Percentiles rank a stretch among this genome's conserved stretches.
Conservation (phyloP, 2,888 invertebrate genomes). For the Gryllus longicercus region DNA sequence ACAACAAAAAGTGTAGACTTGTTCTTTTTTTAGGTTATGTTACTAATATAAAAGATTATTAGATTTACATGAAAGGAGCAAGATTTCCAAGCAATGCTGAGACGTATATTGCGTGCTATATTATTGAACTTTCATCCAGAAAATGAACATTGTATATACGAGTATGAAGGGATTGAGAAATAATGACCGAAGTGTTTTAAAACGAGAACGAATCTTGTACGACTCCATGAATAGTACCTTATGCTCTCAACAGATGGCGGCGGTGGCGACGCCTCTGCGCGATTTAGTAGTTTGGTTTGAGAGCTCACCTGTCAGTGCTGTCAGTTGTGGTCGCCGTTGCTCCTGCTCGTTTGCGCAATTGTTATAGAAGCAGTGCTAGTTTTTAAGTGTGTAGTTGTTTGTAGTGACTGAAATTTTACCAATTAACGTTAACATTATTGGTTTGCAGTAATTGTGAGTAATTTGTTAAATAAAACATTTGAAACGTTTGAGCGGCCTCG, state of each 20-base stretch:
- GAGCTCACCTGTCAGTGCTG: conserved; percentile 34
- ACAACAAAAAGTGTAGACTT: background rate
- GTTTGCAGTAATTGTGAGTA: too few relatives aligned
- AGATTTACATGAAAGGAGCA: background rate
- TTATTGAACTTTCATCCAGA: too few relatives aligned
- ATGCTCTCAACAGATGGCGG: conserved; percentile 23
- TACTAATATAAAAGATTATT: background rate
- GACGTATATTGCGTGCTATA: too few relatives aligned
- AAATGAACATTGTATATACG: too few relatives aligned
- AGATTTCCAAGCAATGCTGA: background rate
- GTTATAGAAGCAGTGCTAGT: conserved; percentile 22
- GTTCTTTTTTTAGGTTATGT: background rate
- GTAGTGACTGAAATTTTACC: background rate
- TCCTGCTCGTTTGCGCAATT: conserved; percentile 22
- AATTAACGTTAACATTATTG: too few relatives aligned
- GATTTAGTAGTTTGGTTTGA: conserved; percentile 21
- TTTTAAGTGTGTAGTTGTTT: background rate
- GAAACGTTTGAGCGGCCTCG: background rate
- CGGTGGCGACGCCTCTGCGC: conserved; percentile 18
- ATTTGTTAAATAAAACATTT: too few relatives aligned
- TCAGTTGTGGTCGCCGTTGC: conserved; percentile 27
- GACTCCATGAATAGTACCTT: background rate
- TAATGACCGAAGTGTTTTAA: background rate
- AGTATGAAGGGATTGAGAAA: too few relatives aligned
- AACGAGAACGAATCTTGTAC: background rate